Base-by-base conservation (phyloP, 2,113 vertebrate genomes). In the Ornithorhynchus anatinus region DNA sequence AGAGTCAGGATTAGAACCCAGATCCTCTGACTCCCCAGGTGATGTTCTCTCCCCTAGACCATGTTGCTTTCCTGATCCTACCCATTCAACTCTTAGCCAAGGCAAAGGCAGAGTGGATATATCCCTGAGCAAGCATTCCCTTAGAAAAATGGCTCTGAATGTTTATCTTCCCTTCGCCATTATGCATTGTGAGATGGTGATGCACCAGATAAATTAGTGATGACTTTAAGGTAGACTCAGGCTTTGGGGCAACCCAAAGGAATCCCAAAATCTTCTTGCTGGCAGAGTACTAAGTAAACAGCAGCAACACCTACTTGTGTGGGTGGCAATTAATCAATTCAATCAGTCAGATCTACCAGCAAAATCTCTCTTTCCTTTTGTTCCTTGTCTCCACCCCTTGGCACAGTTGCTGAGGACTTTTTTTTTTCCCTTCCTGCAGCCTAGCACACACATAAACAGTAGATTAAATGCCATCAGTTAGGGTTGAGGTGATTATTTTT, bases 321-420 rank as follows among this genome's bases (percentile, higher is more conserved):
- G 86, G 87, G 89, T 60, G 82, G 88, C 50, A 75, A 85, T 89
- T 86, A 82, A 80, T 91, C 82, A 89, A 63, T 71, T 79, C 72
- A 69, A 68, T 70, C 85, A 66, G 52, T 7, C 69, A 71, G 54
- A 61, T 81, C 70, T 70, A 74, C 82, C 61, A 77, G 72, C 64
- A 81, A 75, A 81, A 59, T 56, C 43, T 82, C 43, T 82, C 29
- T 63, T 27, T 13, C 39, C 59, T 77, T 85, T 86, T 84, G 64
- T 84, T 87, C 62, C 50, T n/a, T n/a, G 20, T 69, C 77, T n/a
- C n/a, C n/a, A n/a, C n/a, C n/a, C n/a, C 77, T 31, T 47, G 78
- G 59, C 58, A 3, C 45, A 11, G 56, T 68, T 85, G 48, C 74
- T 56, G 20, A 59, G 53, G 52, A 36, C n/a, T 42, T 59, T 50